phyloP scores from a whole-genome alignment of 2,888 invertebrate species.

The Cephus spinipes region DNA sequence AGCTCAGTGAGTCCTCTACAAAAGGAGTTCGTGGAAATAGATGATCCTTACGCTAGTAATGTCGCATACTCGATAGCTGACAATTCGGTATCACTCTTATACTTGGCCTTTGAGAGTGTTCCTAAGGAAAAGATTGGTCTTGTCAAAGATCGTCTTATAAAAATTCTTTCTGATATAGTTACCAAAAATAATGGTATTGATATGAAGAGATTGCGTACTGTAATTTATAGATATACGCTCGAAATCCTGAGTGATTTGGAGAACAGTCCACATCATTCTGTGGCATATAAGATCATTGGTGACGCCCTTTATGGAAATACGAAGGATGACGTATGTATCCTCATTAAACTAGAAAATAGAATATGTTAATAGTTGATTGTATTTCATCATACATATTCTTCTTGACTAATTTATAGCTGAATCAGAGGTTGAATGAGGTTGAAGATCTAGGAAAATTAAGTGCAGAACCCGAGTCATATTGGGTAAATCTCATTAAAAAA shows the following conservation, averaged over 20 bases:
- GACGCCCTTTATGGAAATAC: conserved; percentile 86
- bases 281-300: conserved; percentile 83
- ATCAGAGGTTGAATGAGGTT: conserved; percentile 78
- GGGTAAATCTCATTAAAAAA: conserved; percentile 77
- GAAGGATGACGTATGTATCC: conserved; percentile 76
- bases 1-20: conserved; percentile 90
- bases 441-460: conserved; percentile 73
- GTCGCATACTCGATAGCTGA: conserved; percentile 78
- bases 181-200: conserved; percentile 72
- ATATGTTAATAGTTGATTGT: conserved; percentile 11
- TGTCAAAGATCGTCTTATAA: conserved; percentile 72
- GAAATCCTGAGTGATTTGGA: conserved; percentile 80
- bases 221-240: conserved; percentile 78
- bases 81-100: conserved; percentile 78
- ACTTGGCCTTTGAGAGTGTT: conserved; percentile 81
- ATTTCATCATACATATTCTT: conserved; percentile 11
- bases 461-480: conserved; percentile 75
- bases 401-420: conserved; percentile 68
- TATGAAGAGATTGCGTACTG: conserved; percentile 79
- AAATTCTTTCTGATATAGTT: conserved; percentile 67
- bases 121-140: conserved; percentile 75
- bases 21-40: conserved; percentile 83
- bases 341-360: background rate
- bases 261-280: conserved; percentile 79
- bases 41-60: conserved; percentile 84